A percentile compares a stretch with the other conserved stretches of the same genome.
phyloP scores from a whole-genome alignment of 2,797 vertebrate species.

The Coreius guichenoti region DNA sequence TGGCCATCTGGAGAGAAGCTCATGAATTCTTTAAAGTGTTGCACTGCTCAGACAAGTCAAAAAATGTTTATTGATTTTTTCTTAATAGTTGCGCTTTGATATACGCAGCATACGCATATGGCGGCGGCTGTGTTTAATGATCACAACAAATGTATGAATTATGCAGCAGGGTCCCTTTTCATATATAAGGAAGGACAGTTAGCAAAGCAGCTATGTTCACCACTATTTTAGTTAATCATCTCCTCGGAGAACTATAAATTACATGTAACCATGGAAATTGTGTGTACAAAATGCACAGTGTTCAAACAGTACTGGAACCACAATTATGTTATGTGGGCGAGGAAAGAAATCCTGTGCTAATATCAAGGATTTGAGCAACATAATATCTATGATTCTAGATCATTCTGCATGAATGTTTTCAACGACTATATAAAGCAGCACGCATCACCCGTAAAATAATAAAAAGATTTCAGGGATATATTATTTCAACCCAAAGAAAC shows the following conservation, averaged over 20 bases:
- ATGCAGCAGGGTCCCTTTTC: slow-evolving; percentile 39
- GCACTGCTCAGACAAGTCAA: slow-evolving; percentile 56
- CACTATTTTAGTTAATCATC: slow-evolving; percentile 51
- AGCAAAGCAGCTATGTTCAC: slow-evolving; percentile 25
- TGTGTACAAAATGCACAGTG: slow-evolving; percentile 37
- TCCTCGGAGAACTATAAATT: slow-evolving; percentile 49
- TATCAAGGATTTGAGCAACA: slow-evolving; percentile 34
- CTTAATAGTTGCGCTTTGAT: slow-evolving; percentile 62
- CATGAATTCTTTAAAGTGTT: slow-evolving; percentile 68
- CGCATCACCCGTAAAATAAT: neutral
- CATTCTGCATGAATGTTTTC: neutral
- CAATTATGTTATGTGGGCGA: slow-evolving; percentile 51
- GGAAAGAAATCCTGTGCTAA: slow-evolving; percentile 42
- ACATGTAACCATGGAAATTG: slow-evolving; percentile 52
- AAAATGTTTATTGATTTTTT: slow-evolving; percentile 73
- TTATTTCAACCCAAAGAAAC: neutral
- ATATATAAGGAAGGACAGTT: slow-evolving; percentile 34
- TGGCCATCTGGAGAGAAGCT: slow-evolving; percentile 69
- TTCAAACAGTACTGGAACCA: slow-evolving; percentile 32
- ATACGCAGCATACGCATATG: slow-evolving; percentile 26
- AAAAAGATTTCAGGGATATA: neutral
- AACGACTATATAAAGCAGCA: slow-evolving; percentile 14
- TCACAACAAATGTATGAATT: slow-evolving; percentile 42
- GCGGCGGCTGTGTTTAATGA: slow-evolving; percentile 50
- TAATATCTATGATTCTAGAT: slow-evolving; percentile 41